Evolutionary conservation across 2,113 vertebrate species (phyloP), one percentile per base, ranked within the genome.

Genomic region (Hyperoodon ampullatus): DNA sequence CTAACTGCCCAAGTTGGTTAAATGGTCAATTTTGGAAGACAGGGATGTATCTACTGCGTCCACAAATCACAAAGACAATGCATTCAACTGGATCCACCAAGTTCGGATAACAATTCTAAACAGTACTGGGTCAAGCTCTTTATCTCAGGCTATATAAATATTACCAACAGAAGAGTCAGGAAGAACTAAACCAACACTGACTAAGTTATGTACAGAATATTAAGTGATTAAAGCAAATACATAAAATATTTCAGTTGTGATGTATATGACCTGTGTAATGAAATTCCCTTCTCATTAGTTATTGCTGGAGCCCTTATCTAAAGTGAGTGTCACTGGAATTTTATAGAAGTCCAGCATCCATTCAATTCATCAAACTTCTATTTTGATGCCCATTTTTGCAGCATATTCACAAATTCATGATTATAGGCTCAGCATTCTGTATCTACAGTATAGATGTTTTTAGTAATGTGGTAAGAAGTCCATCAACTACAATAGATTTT

Each of bases 251-350:
- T 35, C 50, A 13, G 10, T 33, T 39, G 14, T 65, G 50, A 50
- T 47, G 13, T 2, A 33, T 1, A 6, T 6, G 12, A 15, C 26
- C 26, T 42, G 1, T 10, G 8, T n/a, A 16, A 3, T 50, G 60
- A 53, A 35, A 33, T 63, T 23, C 15, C 30, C 5, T 2, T 21
- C 60, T 75, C 13, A 2, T 44, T 74, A 42, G 47, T 74, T 60
- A 42, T 18, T 14, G 13, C 1, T 55, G 24, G 18, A 55, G 28
- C 5, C 66, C 15, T 74, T 68, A 23, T 18, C 8, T 87, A 7
- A 72, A 21, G 26, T 28, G 3, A 28, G 5, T 28, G 28, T 58
- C 30, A 66, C 16, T 68, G 6, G 42, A 61, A 3, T 68, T 44
- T 28, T 83, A n/a, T n/a, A 26, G 39, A 84, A 87, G 63, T 60